Percentiles rank a stretch among this genome's conserved stretches.
These are phyloP conservation scores for Protophormia terraenovae DNA, from an alignment of 2,888 invertebrate genomes.

Conservation along the genomic window DNA sequence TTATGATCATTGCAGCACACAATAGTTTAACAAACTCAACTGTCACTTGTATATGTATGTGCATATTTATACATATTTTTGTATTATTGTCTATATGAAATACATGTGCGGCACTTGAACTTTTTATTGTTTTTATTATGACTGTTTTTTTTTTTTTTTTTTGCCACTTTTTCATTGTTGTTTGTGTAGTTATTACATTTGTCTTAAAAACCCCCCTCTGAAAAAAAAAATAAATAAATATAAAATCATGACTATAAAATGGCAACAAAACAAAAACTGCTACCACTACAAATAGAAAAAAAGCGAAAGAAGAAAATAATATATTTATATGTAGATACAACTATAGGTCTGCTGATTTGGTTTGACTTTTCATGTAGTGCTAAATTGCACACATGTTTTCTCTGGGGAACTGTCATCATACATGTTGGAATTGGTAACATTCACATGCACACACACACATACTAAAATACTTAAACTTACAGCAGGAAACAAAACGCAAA, in stretches of 20 bases:
- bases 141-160: not conserved
- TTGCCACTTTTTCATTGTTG: constrained; percentile 5
- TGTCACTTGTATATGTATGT: constrained; percentile 12
- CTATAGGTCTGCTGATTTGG: constrained; percentile 52
- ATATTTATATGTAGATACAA: constrained; percentile 52
- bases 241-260: constrained; percentile 36
- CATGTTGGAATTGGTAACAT: constrained; percentile 33
- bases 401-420: constrained; percentile 69
- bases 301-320: not conserved
- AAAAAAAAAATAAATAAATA: not conserved
- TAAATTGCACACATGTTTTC: constrained; percentile 77
- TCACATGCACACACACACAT: constrained; percentile 3
- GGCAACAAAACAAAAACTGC: constrained; percentile 2
- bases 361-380: constrained; percentile 72
- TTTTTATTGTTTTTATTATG: constrained; percentile 49
- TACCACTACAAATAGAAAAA: constrained; percentile 18
- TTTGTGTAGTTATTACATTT: constrained; percentile 74
- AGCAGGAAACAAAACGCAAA: constrained; percentile 41
- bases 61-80: constrained; percentile 40
- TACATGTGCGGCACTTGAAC: constrained; percentile 58
- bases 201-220: constrained; percentile 68
- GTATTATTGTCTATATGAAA: constrained; percentile 38
- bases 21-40: constrained; percentile 36
- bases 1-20: constrained; percentile 46
- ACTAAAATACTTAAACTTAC: constrained; percentile 11